Conservation (phyloP, 2,113 vertebrate species). For the Catagonus wagneri region DNA sequence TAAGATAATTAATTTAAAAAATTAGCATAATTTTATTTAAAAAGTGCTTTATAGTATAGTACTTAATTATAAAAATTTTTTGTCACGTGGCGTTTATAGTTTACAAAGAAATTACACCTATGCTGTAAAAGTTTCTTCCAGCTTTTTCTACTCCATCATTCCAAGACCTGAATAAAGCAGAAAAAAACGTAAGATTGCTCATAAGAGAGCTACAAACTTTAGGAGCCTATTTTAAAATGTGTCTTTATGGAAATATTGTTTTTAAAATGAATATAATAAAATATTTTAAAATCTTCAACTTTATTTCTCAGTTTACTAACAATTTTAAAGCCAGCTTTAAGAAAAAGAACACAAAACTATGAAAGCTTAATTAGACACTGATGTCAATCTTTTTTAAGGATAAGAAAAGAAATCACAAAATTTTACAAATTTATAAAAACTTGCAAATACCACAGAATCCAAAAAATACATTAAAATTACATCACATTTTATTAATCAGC, state of each 20-base stretch:
- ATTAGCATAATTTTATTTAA: not conserved
- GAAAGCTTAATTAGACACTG: not conserved
- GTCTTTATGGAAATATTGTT: not conserved
- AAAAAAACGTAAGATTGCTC: not conserved
- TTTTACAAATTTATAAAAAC: not conserved
- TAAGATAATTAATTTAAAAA: too few species aligned
- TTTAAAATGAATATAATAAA: not conserved
- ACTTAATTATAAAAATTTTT: not conserved
- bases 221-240: not conserved
- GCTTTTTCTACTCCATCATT: not conserved
- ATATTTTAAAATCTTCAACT: not conserved
- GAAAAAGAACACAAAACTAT: not conserved
- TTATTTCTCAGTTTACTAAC: slow-evolving; percentile 17
- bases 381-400: not conserved
- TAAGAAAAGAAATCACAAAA: not conserved
- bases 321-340: not conserved
- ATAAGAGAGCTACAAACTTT: not conserved
- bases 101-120: not conserved
- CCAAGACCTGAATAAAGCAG: not conserved
- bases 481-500: not conserved
- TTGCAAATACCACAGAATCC: slow-evolving; percentile 1
- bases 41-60: not conserved
- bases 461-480: not conserved
- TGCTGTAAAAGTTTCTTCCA: not conserved
- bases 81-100: not conserved